A percentile compares a stretch with the other conserved stretches of the same genome.
These are phyloP conservation scores for Anorthoa munda DNA, from an alignment of 2,888 invertebrate species.

Conservation along the genomic window DNA sequence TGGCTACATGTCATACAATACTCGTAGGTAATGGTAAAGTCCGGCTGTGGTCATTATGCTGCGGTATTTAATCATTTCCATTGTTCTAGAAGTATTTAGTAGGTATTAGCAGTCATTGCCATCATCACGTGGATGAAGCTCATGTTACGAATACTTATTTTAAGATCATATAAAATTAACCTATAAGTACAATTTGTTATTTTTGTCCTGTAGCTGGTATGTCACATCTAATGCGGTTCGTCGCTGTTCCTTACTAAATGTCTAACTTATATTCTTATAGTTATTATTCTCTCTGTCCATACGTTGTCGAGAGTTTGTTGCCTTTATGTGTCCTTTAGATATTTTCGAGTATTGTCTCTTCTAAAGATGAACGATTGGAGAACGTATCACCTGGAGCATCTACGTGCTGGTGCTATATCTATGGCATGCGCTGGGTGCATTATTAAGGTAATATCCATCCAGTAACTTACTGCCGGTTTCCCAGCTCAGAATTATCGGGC, in stretches of 20 bases:
- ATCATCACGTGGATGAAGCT: neutral
- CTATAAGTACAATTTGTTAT: slow-evolving; percentile 9
- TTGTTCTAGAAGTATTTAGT: slow-evolving; percentile 32
- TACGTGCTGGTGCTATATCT: neutral
- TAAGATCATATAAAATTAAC: neutral
- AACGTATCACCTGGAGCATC: neutral
- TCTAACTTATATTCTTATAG: neutral
- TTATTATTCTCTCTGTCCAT: neutral
- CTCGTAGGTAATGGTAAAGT: slow-evolving; percentile 53
- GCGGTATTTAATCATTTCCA: slow-evolving; percentile 43
- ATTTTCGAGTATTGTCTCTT: neutral
- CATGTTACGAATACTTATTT: slow-evolving; percentile 7
- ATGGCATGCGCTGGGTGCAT: neutral
- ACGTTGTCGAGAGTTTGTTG: too few species aligned
- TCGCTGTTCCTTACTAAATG: neutral
- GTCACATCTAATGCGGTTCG: neutral
- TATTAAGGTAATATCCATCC: neutral
- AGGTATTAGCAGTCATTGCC: slow-evolving; percentile 6
- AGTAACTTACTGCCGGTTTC: too few species aligned
- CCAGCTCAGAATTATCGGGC: too few species aligned
- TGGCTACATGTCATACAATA: slow-evolving; percentile 50
- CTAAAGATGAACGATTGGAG: neutral
- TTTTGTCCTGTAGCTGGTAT: neutral
- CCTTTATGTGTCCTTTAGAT: neutral
- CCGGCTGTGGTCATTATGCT: slow-evolving; percentile 46